Evolutionary conservation across 2,888 invertebrate species (phyloP), one percentile per base, ranked within the genome.

Genomic region (Augochlorella aurata): DNA sequence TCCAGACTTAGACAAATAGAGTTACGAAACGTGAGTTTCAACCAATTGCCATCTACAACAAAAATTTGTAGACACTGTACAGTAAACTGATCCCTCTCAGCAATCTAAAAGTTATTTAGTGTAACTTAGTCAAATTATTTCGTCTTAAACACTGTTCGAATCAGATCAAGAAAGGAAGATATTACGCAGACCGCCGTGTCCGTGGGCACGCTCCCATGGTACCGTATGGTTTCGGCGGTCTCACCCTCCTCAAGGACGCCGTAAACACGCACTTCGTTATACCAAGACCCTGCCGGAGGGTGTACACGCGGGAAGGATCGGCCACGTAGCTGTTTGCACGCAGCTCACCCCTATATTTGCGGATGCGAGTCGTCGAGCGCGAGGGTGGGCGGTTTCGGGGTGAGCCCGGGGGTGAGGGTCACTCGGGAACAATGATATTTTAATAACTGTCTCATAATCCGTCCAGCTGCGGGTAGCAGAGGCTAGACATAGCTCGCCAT

Each of bases 361-460:
- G 68, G 63, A 47, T 47, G 67, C 24, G 74, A 65, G 58, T 74
- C 67, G 58, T 73, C 61, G 38, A 77, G 74, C 49, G 5, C 14
- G 72, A 72, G 50, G 74, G 72, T 69, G 50, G 74, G 83, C 79
- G 74, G 68, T 50, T 58, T 58, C 52, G 45, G 44, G 44, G 66
- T 50, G 29, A n/a, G 44, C 18, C 18, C 47, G 24, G 38, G 47
- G 29, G 18, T 54, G 67, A 38, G 69, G 61, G 63, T 61, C 77
- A 63, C 12, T 54, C 77, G 83, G 72, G 85, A 87, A 77, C 85
- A 88, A 85, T 86, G 90, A 89, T 90, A 89, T 88, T 91, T 91
- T 91, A 92, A 91, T 91, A 91, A 91, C 86, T 88, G 86, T 81
- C 86, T 88, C 84, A 83, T 89, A 88, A 88, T 86, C 74, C 72